Evolutionary conservation across 2,888 invertebrate genomes (phyloP), one percentile per base, ranked within the genome.

Genomic region (Argyresthia albistria): DNA sequence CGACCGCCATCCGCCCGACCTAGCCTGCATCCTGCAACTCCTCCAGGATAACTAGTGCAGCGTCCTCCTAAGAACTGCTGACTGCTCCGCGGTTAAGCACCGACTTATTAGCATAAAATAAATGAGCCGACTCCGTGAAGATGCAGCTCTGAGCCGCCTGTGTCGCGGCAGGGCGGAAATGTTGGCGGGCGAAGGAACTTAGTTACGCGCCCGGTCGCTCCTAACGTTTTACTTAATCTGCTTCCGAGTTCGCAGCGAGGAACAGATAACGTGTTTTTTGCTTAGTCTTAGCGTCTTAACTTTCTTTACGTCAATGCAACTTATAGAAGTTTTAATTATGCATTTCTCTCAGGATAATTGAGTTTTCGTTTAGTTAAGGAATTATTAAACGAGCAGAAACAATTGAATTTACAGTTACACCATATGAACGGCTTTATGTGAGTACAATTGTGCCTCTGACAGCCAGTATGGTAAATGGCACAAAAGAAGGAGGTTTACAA

Each of bases 71-170:
- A n/a, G 58, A 77, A 77, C 70, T 75, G 76, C 77, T 76, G 76
- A 79, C 76, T 76, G 66, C 66, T 69, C 64, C 59, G 59, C 63
- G 68, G 67, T 67, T 73, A 72, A 72, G 68, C 70, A 63, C 67
- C 69, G 61, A 62, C 76, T 76, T 73, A 83, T 83, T 83, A 82
- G 72, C 82, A 81, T 84, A 80, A 79, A 76, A 69, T 74, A 75
- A 80, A 81, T 79, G 74, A 59, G 56, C 56, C 54, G 53, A 56
- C 57, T 58, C 59, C 50, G 54, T 51, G 53, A 75, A 76, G 76
- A 78, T 77, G 75, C 76, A 69, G 57, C 61, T 62, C 63, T 63
- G 61, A 60, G 60, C 62, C 58, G 56, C 56, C 51, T 45, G 54
- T 54, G 50, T 45, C 35, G 59, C 51, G 51, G 50, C 57, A 54